Evolutionary conservation across 2,797 vertebrate species (phyloP), one percentile per base, ranked within the genome.

Genomic region (Lates japonicus): DNA sequence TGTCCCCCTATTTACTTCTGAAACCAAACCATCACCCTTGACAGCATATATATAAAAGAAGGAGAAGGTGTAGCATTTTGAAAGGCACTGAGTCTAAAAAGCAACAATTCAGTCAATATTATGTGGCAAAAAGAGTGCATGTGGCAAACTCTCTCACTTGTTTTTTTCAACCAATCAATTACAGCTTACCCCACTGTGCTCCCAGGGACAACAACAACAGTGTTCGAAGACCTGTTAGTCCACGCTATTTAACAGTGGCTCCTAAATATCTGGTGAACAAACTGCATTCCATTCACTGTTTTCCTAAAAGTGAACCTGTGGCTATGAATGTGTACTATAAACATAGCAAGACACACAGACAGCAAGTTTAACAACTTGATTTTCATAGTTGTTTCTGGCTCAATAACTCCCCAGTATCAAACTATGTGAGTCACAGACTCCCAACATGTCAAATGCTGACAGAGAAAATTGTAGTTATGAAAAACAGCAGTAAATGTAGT

Each of bases 381-480:
- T 78, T 86, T 67, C 3, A 4, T 39, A 46, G 37, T 69, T 55
- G 62, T 65, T 76, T 88, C 62, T 67, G 66, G 62, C 81, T 83
- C 78, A 79, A 49, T 72, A 88, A 77, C 44, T 83, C 11, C 1
- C 74, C 42, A 70, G 22, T 78, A 80, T 78, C 64, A 76, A 62
- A 70, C 55, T 7, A 39, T 81, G 39, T 74, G 84, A 83, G 82
- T 81, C 1, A 44, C 20, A 73, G 64, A 52, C 33, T 84, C 59
- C 81, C 51, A 52, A 48, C 25, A 29, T 80, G 78, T 46, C 81
- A 57, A 69, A 79, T 64, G 60, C 78, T 78, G 79, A 74, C 58
- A 78, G 76, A 66, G 66, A 84, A 89, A 83, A 85, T 46, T 67
- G 70, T 37, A 83, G 76, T 78, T 81, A 78, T 74, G 70, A 86